Base-by-base conservation (phyloP, 2,888 invertebrate species). In the Tyria jacobaeae region DNA sequence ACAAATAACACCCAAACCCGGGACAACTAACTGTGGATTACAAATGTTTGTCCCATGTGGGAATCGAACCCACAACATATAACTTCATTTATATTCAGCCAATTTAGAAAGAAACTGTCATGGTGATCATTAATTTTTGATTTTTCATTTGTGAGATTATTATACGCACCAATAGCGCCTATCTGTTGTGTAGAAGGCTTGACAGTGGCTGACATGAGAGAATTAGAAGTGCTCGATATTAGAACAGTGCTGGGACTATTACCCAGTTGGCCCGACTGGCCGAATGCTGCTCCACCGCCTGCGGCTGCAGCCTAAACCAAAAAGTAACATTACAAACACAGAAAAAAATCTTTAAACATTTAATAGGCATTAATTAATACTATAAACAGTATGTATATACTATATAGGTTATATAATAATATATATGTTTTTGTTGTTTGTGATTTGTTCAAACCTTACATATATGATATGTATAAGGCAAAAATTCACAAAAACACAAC, bases 161-260 rank as follows among this genome's bases (percentile, higher is more conserved):
- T 68, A 68, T 75, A 84, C 87, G 76, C 80, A 93, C 97, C 97
- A 76, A 98, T 97, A 62, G 97, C 97, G 71, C 97, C 97, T 76
- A 97, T 97, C 79, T 96, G 96, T 88, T 97, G 97, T 67, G 96
- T 95, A 41, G 97, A 96, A 10, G 97, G 96, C 82, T 98, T 98
- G 57, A 97, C 97, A 65, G 97, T 96, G 41, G 97, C 96, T 6
- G 98, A 97, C 97, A 98, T 98, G 75, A 98, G 94, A 39, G 97
- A 97, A 89, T 97, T 98, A 64, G 97, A 97, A 61, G 97, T 96
- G 69, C 97, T 97, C 44, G 97, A 97, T 74, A 98, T 98, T 78
- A 98, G 95, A 76, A 98, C 97, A 21, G 98, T 97, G 83, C 96
- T 97, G 55, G 97, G 97, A 88, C 97, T 98, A 85, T 96, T 97